Conservation (phyloP, 2,113 vertebrate species). For the Percina caprodes region DNA sequence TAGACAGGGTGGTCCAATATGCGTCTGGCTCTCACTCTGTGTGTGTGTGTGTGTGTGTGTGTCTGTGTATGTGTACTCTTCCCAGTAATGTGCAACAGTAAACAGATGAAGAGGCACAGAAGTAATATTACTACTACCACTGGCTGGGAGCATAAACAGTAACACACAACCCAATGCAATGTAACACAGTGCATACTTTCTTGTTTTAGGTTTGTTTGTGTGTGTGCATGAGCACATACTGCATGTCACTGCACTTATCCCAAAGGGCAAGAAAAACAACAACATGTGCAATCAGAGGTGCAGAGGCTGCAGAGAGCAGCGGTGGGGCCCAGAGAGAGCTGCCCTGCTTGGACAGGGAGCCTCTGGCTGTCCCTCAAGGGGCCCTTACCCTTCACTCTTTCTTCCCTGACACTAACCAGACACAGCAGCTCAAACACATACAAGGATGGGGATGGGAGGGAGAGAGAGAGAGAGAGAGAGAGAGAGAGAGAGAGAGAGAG, state of each 20-base stretch:
- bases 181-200: constrained; percentile 30
- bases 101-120: constrained; percentile 76
- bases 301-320: constrained; percentile 37
- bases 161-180: constrained; percentile 63
- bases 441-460: constrained; percentile 24
- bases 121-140: constrained; percentile 71
- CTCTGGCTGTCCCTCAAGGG: constrained; percentile 66
- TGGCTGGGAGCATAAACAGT: constrained; percentile 69
- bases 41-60: constrained; percentile 24
- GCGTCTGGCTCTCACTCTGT: constrained; percentile 60
- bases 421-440: constrained; percentile 72
- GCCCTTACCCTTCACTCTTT: constrained; percentile 68
- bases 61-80: constrained; percentile 45
- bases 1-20: constrained; percentile 78
- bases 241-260: constrained; percentile 50
- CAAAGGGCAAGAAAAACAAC: constrained; percentile 18
- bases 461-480: constrained; percentile 29
- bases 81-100: constrained; percentile 77
- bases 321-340: constrained; percentile 45
- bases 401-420: constrained; percentile 76
- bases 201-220: constrained; percentile 51
- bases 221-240: constrained; percentile 18
- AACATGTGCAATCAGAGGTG: constrained; percentile 51
- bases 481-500: constrained; percentile 32
- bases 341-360: constrained; percentile 59